Base-by-base conservation (phyloP, 2,797 vertebrate species). In the Parauchenoglanis punctatus region DNA sequence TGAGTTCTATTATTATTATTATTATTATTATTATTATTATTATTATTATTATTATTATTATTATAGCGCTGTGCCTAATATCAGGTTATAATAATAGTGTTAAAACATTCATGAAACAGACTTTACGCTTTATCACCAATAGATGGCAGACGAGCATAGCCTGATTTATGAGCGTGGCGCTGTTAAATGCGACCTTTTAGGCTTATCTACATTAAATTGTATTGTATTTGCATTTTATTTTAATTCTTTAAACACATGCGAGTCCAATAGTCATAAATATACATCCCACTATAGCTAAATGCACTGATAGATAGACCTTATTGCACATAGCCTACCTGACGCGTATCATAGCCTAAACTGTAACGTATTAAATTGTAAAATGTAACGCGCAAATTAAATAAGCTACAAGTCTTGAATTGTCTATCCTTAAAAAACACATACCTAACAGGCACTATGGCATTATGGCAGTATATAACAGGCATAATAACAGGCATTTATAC, bases 121-220 rank as follows among this genome's bases (percentile, higher is more conserved):
- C 91, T 80, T 87, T 63, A 23, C 28, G 3, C 44, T 23, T 3
- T 28, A 73, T 89, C 83, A 90, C 95, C 95, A 93, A 94, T 90
- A 84, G 94, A 90, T 93, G 95, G 93, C 95, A 94, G 92, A 76
- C 91, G 92, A 92, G 91, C 49, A 8, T 17, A 28, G n/a, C 7
- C 12, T 76, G 46, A 49, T 15, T 28, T n/a, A 20, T 23, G 70
- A 20, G 20, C 70, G 40, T 52, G 25, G 46, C 6, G 25, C 46
- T 49, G 73, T 15, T 52, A 52, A 52, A 76, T 15, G 46, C 13
- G 12, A 1, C 11, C 35, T 40, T 40, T 40, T 2, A 40, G 35
- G 35, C 35, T 40, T 40, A 40, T 40, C 35, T 25, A 61, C 7
- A 6, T 28, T 23, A 46, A 13, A 31, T 46, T 18, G 18, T 35